Conservation (phyloP, 2,113 vertebrate species). For the Tachysurus vachellii region DNA sequence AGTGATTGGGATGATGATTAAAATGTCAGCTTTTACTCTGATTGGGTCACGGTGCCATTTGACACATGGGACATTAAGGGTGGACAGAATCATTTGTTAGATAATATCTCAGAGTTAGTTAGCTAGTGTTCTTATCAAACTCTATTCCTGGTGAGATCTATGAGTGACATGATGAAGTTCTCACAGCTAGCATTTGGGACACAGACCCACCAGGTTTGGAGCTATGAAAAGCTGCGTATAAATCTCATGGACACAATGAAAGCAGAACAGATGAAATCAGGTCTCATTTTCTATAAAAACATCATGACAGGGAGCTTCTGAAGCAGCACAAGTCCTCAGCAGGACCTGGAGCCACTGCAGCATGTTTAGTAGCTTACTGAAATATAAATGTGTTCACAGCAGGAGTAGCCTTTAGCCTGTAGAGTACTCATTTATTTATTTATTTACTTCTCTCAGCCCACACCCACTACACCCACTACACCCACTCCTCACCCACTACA, state of each 20-base stretch:
- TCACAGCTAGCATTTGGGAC: background rate
- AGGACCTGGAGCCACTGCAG: background rate
- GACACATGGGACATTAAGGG: background rate
- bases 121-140: background rate
- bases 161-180: background rate
- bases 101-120: background rate
- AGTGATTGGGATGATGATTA: constrained; percentile 13
- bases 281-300: constrained; percentile 27
- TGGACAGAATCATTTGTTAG: background rate
- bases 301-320: background rate
- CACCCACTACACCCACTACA: no score
- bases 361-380: background rate
- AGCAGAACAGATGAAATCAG: constrained; percentile 38
- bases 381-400: background rate
- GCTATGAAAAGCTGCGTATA: constrained; percentile 24
- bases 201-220: background rate
- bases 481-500: no score
- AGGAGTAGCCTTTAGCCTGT: background rate
- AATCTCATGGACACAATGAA: constrained; percentile 53
- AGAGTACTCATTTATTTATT: no score
- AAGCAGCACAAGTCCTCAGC: background rate
- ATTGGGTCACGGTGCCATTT: background rate
- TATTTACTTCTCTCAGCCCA: no score
- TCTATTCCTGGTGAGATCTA: background rate
- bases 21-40: constrained; percentile 51